Base-by-base conservation (phyloP, 35 echinoderm and acorn worm genomes). In the Apostichopus parvimensis region DNA sequence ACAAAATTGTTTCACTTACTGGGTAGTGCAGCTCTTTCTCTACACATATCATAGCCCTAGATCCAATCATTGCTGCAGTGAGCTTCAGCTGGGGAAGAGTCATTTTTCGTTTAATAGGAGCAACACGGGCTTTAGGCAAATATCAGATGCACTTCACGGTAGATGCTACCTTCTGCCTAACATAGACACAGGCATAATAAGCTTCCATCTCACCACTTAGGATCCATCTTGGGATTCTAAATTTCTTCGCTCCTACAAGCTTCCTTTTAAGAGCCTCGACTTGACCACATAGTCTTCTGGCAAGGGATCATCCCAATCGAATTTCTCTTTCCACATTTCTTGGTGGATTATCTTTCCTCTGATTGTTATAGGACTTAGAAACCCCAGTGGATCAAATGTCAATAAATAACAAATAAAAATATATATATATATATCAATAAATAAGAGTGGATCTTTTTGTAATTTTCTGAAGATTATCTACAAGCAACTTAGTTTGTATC, bases 31-130 rank as follows among this genome's bases (percentile, higher is more conserved):
- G 56, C 56, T 60, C 84, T n/a, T 9, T 87, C 18, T 87, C 57
- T 11, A 87, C 56, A 59, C n/a, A 87, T 70, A 26, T 6, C 9
- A 70, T 14, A 8, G 62, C 14, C 60, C 84, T 14, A 5, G 84
- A 53, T 87, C 84, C 84, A 70, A 87, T 61, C 56, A 87, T 11
- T 12, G 84, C 84, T 60, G 84, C 84, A 60, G 23, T 87, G 14
- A 87, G 62, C 62, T 87, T 6, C 55, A 87, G 55, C 60, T 87
- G 17, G 17, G 56, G 84, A 11, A 87, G 84, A 61, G 84, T 87
- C 56, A 87, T 60, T 57, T 80, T 21, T 53, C 84, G 53, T 86
- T 86, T 57, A 22, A 86, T 86, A 15, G 82, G 82, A 86, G 45
- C 82, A 86, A 86, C 53, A 12, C 82, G 53, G 8, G 53, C 18